Base-by-base conservation (phyloP, 2,113 vertebrate genomes). In the Orycteropus afer region DNA sequence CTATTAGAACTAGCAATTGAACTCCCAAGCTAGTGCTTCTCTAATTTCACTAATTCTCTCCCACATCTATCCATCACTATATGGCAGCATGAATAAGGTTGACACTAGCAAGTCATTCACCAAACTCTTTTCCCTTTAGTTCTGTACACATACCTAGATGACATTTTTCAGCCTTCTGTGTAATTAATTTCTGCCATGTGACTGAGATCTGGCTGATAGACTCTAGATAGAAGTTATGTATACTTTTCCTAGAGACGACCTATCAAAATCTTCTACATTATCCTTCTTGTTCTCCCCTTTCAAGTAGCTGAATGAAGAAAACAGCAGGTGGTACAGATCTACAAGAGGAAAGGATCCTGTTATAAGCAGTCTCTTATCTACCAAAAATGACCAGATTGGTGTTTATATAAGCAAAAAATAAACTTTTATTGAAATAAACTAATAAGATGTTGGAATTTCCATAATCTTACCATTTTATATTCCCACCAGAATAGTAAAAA, bases 401-500 rank as follows among this genome's bases (percentile, higher is more conserved):
- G 85, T 57, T 27, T 47, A 53, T 11, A 59, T 15, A n/a, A 63
- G 37, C 18, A 73, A 37, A 22, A 51, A 74, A 87, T 13, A 55
- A 20, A 67, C 7, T 47, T 79, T 29, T 55, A 74, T 63, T n/a
- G 37, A 15, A 29, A 74, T 51, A 51, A 83, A 6, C 11, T 34
- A 18, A 13, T 37, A 73, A 78, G 57, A 80, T 34, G 59, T 87
- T 49, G 34, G 37, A 87, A 83, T 18, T 67, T 88, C 5, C 27
- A 45, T 59, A 12, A 27, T 47, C 77, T n/a, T 7, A 55, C 20
- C 23, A 22, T 73, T 83, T 73, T 53, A 59, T 45, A 78, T 4
- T 65, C 42, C 37, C 11, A 18, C 22, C 63, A 92, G 37, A 22
- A 63, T 94, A 91, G 45, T 42, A n/a, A 89, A 51, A 89, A 87